Evolutionary conservation across 2,113 vertebrate genomes (phyloP).

Genomic region (Embiotoca jacksoni): DNA sequence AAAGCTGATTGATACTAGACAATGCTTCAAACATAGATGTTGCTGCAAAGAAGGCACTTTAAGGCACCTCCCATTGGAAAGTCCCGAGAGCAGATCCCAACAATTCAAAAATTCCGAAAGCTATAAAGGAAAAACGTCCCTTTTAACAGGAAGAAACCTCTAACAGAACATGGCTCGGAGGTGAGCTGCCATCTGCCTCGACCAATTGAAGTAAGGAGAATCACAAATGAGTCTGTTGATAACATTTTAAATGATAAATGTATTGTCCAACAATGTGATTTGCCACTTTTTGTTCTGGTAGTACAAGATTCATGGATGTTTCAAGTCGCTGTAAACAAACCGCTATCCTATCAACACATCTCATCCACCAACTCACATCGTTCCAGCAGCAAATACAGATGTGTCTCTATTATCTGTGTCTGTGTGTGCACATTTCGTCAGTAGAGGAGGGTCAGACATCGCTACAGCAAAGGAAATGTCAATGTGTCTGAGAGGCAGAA

Average conservation of each 20-base stretch:
- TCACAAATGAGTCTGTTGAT: too few relatives aligned
- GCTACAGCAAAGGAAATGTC: conserved; percentile 26
- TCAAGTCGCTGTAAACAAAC: conserved; percentile 5
- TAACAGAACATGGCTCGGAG: too few relatives aligned
- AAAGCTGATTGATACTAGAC: too few relatives aligned
- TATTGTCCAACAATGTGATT: neutral
- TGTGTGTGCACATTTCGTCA: neutral
- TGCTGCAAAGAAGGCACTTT: too few relatives aligned
- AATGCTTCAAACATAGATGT: too few relatives aligned
- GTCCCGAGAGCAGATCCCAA: too few relatives aligned
- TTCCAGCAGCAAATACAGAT: conserved; percentile 1
- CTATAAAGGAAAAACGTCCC: too few relatives aligned
- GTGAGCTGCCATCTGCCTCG: too few relatives aligned
- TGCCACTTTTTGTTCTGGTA: conserved; percentile 1
- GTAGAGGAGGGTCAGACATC: neutral
- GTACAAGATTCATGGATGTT: conserved; percentile 8
- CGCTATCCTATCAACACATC: neutral
- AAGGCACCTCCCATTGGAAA: too few relatives aligned
- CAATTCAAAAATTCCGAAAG: too few relatives aligned
- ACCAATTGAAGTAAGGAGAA: too few relatives aligned
- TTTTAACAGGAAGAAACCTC: too few relatives aligned
- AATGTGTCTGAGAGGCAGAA: conserved; percentile 10
- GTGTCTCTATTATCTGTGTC: neutral
- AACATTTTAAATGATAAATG: neutral
- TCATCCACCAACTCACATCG: neutral